Evolutionary conservation across 37 sponge, comb jelly and placozoan species (phyloP), one percentile per base, ranked within the genome.

Genomic region (Axinella damicornis): DNA sequence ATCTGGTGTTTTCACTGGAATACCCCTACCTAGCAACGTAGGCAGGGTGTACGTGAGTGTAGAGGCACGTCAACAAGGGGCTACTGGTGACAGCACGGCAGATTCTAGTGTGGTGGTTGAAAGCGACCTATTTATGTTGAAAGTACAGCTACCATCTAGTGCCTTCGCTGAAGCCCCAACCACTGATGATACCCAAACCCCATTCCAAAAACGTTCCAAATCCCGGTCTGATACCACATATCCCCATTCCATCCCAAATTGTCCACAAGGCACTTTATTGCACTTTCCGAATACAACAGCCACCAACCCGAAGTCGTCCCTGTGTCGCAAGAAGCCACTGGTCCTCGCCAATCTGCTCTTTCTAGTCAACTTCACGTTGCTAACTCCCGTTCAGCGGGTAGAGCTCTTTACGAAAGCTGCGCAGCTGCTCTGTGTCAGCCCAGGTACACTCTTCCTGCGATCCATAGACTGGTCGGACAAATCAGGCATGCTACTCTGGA

Each of bases 31-130:
- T 1, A 17, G 13, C 11, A 53, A 89, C 54, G 12, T 60, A 21
- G 83, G 83, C 0, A 73, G 69, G 4, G 9, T 61, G 36, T 82
- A 78, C 65, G 41, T 89, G 24, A 77, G 35, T 18, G 25, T 89
- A 15, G 63, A 77, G 22, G 78, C 78, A 63, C 78, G 37, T 36
- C 30, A 16, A 24, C 34, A 35, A 1, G 32, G 15, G 34, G 12
- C 16, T 2, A 22, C 4, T 11, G 35, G 31, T 22, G 64, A 22
- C 0, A 33, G 41, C 22, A 61, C 69, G 12, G 12, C n/a, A 32
- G 63, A 30, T 30, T 35, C 30, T 24, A 36, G 28, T 13, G 78
- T 36, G 64, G 63, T 61, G 17, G 39, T 25, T 14, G 75, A 67
- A 34, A 31, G 33, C 27, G 14, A 11, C 9, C 28, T 67, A 11